Conservation (phyloP, 2,888 invertebrate species). For the Caenorhabditis zanzibari region DNA sequence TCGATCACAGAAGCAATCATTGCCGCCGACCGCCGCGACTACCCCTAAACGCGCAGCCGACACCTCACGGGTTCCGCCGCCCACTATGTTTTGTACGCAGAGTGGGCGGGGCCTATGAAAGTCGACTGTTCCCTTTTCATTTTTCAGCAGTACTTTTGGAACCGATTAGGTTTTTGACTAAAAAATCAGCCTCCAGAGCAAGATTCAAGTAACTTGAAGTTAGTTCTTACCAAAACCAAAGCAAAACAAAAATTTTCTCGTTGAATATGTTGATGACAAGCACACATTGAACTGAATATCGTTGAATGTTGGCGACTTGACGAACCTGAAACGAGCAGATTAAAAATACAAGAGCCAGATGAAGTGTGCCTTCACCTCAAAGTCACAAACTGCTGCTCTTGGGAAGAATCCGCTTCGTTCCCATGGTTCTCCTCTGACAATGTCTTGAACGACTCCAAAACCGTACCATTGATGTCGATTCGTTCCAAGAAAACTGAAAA, state of each 20-base stretch:
- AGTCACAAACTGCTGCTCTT: slow-evolving; percentile 81
- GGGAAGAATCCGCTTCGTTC: slow-evolving; percentile 80
- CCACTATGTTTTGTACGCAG: slow-evolving; percentile 37
- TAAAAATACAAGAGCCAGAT: not conserved
- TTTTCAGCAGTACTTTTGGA: not conserved
- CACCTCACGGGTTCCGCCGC: slow-evolving; percentile 49
- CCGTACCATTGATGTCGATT: slow-evolving; percentile 82
- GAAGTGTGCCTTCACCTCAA: slow-evolving; percentile 69
- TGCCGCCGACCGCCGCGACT: not conserved
- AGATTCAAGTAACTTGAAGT: too few species aligned
- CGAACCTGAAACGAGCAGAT: slow-evolving; percentile 73
- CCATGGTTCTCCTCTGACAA: slow-evolving; percentile 80
- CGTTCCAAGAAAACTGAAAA: slow-evolving; percentile 80
- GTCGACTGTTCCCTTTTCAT: not conserved
- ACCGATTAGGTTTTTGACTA: too few species aligned
- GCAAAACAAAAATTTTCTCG: slow-evolving; percentile 83
- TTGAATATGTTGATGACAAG: slow-evolving; percentile 83
- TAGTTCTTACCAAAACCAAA: slow-evolving; percentile 79
- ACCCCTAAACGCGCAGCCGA: slow-evolving; percentile 38
- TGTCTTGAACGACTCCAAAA: slow-evolving; percentile 78
- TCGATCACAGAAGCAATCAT: slow-evolving; percentile 66
- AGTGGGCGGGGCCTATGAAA: slow-evolving; percentile 41
- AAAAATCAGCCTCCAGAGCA: too few species aligned
- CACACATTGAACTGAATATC: slow-evolving; percentile 83
- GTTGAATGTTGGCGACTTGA: slow-evolving; percentile 83